Percentiles rank a stretch among this genome's conserved stretches.
Evolutionary conservation across 2,113 vertebrate genomes (phyloP).

Genomic region (Spheniscus mendiculus): DNA sequence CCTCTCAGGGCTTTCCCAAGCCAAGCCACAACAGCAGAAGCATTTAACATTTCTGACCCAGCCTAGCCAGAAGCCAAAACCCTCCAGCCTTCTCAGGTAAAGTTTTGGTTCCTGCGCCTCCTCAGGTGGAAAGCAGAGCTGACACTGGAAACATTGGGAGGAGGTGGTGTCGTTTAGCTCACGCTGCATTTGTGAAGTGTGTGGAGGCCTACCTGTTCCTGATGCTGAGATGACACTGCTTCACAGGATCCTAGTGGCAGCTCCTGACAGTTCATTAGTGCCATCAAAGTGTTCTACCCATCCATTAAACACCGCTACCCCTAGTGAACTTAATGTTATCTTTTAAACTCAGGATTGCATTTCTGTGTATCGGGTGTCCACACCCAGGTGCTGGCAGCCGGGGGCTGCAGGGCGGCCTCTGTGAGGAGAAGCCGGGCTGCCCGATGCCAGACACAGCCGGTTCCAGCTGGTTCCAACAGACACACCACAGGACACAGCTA

Average conservation of each 20-base stretch:
- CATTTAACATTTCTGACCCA: background rate
- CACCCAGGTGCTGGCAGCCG: background rate
- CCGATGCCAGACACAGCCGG: rapidly evolving
- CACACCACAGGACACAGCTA: background rate
- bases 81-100: background rate
- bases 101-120: background rate
- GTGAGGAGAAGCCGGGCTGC: background rate
- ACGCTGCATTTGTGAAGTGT: background rate
- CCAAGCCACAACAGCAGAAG: background rate
- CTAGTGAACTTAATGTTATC: background rate
- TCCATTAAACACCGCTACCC: rapidly evolving
- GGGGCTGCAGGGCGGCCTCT: background rate
- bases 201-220: background rate
- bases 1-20: background rate
- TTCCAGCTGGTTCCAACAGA: background rate
- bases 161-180: background rate
- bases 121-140: background rate
- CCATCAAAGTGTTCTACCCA: background rate
- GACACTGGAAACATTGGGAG: background rate
- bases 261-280: background rate
- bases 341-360: no score
- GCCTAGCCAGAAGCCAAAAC: background rate
- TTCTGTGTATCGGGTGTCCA: background rate
- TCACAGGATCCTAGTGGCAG: background rate
- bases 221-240: background rate